phyloP scores from a whole-genome alignment of 35 echinoderm and acorn worm genomes.

The Eucidaris tribuloides region DNA sequence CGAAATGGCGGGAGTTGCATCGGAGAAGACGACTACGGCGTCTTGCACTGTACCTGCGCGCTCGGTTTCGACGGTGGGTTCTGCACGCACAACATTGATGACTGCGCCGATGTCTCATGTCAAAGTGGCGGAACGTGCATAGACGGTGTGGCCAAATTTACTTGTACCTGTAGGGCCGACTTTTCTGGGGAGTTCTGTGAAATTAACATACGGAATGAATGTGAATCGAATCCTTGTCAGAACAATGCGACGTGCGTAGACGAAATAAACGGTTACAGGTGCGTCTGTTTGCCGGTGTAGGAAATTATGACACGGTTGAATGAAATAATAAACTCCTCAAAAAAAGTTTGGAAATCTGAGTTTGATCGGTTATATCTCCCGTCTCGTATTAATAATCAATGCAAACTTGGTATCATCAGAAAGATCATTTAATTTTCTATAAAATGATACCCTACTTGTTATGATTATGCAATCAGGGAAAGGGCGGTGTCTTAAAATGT shows the following conservation, averaged over 20 bases:
- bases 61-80: constrained; percentile 36
- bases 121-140: background rate
- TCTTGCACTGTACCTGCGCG: constrained; percentile 41
- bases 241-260: constrained; percentile 17
- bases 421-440: no score
- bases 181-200: background rate
- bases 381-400: no score
- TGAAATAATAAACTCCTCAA: no score
- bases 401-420: no score
- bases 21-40: constrained; percentile 21
- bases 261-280: background rate
- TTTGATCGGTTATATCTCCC: no score
- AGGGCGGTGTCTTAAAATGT: no score
- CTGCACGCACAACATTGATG: constrained; percentile 19
- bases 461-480: no score
- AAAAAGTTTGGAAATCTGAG: no score
- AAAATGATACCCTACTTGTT: no score
- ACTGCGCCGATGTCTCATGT: constrained; percentile 15
- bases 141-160: background rate
- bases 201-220: background rate
- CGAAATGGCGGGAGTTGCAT: constrained; percentile 46
- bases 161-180: background rate
- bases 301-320: no score
- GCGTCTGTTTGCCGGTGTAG: no score
- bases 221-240: background rate